Evolutionary conservation across 2,113 vertebrate species (phyloP), one percentile per base, ranked within the genome.

Genomic region (Thamnaconus septentrionalis): DNA sequence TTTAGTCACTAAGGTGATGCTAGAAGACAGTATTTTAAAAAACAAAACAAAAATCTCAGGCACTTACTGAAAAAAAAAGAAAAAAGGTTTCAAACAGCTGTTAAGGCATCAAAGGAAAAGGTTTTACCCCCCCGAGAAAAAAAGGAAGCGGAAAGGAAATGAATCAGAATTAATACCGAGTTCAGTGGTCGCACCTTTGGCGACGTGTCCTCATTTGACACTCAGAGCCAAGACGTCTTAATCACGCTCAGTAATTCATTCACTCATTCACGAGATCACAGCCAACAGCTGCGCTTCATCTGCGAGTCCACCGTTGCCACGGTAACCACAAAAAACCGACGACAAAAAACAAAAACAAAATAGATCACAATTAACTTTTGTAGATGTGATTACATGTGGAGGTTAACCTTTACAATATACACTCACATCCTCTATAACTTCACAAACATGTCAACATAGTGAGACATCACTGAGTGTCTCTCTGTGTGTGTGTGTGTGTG

Each of bases 381-480:
- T 58, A n/a, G 44, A 66, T 42, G 68, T 52, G 9, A 43, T 58
- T 63, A 4, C 43, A 60, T 67, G 71, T 50, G 51, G 9, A 64
- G 76, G 41, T 61, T 53, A 75, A 73, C 76, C 49, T 71, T 73
- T 69, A 80, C 61, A 85, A 31, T 68, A 47, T 59, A 47, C 61
- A 56, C 18, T 71, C 11, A 58, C 51, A 80, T 56, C 50, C 7
- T 45, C 44, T 6, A 45, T 45, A 7, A 61, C 75, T 31, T 64
- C 54, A 47, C 5, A 11, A 52, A 11, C 55, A 53, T 39, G 4
- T 71, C 60, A 71, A 56, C 12, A 66, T n/a, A 8, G 54, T 52
- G 9, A 9, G 41, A 31, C 18, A 31, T 31, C 18, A 31, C 18
- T 1, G 18, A 31, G 18, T 1, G 18, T 31, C 1, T 31, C 18